Evolutionary conservation across 2,113 vertebrate species (phyloP).

Genomic region (Nesospiza acunhae): DNA sequence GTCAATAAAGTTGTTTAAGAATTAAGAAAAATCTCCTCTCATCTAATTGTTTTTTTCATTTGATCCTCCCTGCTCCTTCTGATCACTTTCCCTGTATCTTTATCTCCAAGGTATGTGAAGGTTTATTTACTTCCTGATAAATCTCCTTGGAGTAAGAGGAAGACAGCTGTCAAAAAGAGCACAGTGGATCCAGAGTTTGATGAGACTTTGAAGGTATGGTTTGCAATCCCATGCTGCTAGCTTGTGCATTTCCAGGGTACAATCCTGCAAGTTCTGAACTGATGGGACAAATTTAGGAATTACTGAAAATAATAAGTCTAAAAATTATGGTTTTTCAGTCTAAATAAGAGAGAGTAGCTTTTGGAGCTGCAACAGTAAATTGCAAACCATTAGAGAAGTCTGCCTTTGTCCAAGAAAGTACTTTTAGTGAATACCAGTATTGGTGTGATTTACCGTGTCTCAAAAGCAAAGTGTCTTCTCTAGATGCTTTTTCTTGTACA

Average conservation of each 20-base stretch:
- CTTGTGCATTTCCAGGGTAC: neutral
- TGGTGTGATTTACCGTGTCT: neutral
- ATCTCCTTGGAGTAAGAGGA: constrained; percentile 80
- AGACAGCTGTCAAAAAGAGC: constrained; percentile 84
- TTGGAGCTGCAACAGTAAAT: neutral
- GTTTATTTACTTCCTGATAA: constrained; percentile 85
- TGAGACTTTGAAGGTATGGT: constrained; percentile 85
- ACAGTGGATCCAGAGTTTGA: constrained; percentile 83
- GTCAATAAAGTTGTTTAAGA: neutral
- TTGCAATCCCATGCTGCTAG: neutral
- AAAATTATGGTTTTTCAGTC: neutral
- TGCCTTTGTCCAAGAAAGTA: neutral
- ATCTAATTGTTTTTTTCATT: neutral
- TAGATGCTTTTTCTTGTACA: neutral
- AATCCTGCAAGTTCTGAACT: neutral
- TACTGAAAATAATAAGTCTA: neutral
- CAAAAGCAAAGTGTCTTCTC: neutral
- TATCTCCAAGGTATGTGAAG: constrained; percentile 84
- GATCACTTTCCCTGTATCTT: neutral
- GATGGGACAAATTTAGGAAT: neutral
- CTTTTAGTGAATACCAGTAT: neutral
- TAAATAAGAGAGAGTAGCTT: neutral
- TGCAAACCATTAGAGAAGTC: neutral
- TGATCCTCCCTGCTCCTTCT: neutral
- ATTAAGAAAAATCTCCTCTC: neutral